These are phyloP conservation scores for Marisa cornuarietis DNA, from an alignment of 1,140 invertebrate species.

Conservation along the genomic window DNA sequence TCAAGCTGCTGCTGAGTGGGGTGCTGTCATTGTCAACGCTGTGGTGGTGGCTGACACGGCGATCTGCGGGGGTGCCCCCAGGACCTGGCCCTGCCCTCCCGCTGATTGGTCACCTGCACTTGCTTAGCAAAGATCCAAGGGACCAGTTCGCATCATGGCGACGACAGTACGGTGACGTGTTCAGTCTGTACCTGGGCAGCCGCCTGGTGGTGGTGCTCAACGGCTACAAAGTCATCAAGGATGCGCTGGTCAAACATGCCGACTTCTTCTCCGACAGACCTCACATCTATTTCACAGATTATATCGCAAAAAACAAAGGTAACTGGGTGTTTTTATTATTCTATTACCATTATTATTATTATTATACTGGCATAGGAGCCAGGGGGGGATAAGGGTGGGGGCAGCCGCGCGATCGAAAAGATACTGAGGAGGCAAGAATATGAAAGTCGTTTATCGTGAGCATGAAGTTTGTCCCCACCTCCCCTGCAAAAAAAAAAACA, in stretches of 20 bases:
- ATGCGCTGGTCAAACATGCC: constrained; percentile 32
- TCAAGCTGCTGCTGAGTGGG: too few species aligned
- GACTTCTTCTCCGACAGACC: constrained; percentile 30
- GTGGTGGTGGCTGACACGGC: constrained; percentile 6
- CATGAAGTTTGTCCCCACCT: too few species aligned
- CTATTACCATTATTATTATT: too few species aligned
- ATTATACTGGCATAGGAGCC: too few species aligned
- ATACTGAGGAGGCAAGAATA: too few species aligned
- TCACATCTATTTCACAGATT: constrained; percentile 30
- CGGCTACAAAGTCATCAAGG: constrained; percentile 30
- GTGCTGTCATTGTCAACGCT: background rate
- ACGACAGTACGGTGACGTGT: constrained; percentile 37
- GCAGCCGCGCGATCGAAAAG: too few species aligned
- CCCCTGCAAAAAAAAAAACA: too few species aligned
- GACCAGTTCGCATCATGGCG: constrained; percentile 16
- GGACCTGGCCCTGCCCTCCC: constrained; percentile 22
- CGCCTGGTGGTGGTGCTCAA: constrained; percentile 33
- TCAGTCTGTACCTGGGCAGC: constrained; percentile 34
- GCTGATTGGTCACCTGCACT: constrained; percentile 33
- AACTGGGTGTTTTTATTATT: constrained; percentile 25
- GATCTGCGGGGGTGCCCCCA: constrained; percentile 7
- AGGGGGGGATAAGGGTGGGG: too few species aligned
- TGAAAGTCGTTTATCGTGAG: too few species aligned
- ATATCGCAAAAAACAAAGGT: constrained; percentile 26
- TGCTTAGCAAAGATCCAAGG: constrained; percentile 26